Evolutionary conservation across 2,888 invertebrate species (phyloP), one percentile per base, ranked within the genome.

Genomic region (Prosapia bicincta): DNA sequence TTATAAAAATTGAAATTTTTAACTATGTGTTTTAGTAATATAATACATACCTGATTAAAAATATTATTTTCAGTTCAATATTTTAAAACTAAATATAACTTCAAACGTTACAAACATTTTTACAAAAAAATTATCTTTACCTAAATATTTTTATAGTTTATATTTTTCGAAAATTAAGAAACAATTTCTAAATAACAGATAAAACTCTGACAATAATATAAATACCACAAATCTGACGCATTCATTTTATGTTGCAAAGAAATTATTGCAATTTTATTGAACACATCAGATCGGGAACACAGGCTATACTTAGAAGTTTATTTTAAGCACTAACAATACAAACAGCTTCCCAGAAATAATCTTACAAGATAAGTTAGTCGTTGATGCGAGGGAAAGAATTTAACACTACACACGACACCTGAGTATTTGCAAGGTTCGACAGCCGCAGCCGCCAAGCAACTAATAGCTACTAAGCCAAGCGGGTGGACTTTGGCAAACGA

Each of bases 261-360:
- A 54, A 20, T 54, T 54, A 54, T 54, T 54, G 7, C 54, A 54
- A 54, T 54, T 54, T 54, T 54, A 54, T 54, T 54, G 54, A 20
- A 54, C 54, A 20, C 20, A 54, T 54, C 54, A 20, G 54, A 54
- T 54, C 54, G 54, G 54, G 54, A 54, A 54, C 54, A 54, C 54
- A 20, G 54, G 54, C 54, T 54, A 54, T 20, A 54, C 54, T 54
- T 54, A 54, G 54, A n/a, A n/a, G 54, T 54, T 54, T 54, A 54
- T 54, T 54, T 54, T 54, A 10, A 54, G 54, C 54, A 54, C 54
- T 20, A 54, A 54, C 54, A 54, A 54, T 54, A 54, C 54, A 54
- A 54, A 54, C 54, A 54, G 54, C 54, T 54, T 54, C 54, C 54
- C 54, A 54, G 54, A 54, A 54, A 54, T 54, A 54, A 54, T 54